Evolutionary conservation across 2,113 vertebrate genomes (phyloP).

Genomic region (Propithecus coquereli): DNA sequence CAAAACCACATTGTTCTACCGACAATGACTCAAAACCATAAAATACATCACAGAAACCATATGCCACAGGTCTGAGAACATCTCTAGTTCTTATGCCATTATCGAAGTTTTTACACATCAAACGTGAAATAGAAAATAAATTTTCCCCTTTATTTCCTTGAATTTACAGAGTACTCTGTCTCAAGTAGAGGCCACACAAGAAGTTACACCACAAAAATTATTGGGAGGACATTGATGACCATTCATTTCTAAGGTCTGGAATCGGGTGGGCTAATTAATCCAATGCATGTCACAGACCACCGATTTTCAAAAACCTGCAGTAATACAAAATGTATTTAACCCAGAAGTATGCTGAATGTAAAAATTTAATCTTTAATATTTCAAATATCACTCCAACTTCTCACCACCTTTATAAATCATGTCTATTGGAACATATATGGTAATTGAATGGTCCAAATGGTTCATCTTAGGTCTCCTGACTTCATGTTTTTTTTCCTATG

Average conservation of each 20-base stretch:
- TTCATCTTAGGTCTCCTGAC: background rate
- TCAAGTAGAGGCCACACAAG: background rate
- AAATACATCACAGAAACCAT: background rate
- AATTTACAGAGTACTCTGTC: background rate
- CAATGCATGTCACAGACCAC: background rate
- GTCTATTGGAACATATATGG: background rate
- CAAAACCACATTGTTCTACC: background rate
- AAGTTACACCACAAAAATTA: background rate
- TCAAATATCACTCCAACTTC: background rate
- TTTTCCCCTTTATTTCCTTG: background rate
- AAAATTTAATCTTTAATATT: constrained; percentile 14
- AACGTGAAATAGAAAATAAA: background rate
- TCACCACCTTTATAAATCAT: background rate
- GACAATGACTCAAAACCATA: background rate
- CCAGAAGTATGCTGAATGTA: background rate
- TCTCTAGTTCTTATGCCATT: background rate
- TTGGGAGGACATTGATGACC: background rate
- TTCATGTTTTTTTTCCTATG: background rate
- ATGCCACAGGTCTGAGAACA: background rate
- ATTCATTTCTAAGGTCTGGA: background rate
- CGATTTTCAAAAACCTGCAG: background rate
- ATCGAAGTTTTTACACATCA: background rate
- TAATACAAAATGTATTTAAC: background rate
- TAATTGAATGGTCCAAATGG: background rate
- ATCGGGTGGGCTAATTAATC: background rate